Base-by-base conservation (phyloP, 92 coral and sea anemone species). In the Virgularia gustaviana region DNA sequence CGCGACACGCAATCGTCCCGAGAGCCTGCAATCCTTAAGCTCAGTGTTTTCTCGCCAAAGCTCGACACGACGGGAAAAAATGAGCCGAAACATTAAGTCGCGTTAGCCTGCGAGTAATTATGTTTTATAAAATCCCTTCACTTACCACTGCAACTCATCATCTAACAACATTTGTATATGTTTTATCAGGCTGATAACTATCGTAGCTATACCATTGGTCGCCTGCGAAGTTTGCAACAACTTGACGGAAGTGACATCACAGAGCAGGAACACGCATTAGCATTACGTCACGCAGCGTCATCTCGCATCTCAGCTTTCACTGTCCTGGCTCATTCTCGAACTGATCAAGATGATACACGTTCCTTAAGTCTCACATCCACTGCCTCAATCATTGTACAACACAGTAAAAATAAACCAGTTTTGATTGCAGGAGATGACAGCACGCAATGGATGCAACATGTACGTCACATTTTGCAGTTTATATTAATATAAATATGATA, bases 281-380 rank as follows among this genome's bases (percentile, higher is more conserved):
- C 97, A 5, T 68, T 91, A 22, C 90, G 90, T 39, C 85, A 83
- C 83, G 97, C 97, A 8, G 97, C 97, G 11, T 88, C 96, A 2
- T 91, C 97, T 0, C 76, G 97, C 31, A 90, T 90, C 42, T 86
- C 97, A 30, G 78, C 96, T 5, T 91, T 88, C 63, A 88, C 97
- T 5, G 82, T 91, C 37, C 88, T 89, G 2, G 97, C 97, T 54
- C 97, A 89, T 65, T 81, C 97, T 36, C 88, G 97, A 16, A 91
- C 97, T 36, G 92, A 91, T 72, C 86, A 83, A 54, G 83, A 71
- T 57, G 80, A 81, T 32, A 89, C 90, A 13, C 89, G 91, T 31
- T 79, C 96, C 19, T 63, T 91, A 37, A 86, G 90, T 64, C 88
- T 91, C 73, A 87, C 81, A 9, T 88, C 97, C 20, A 86, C 92